Evolutionary conservation across 2,797 vertebrate species (phyloP).

Genomic region (Pseudochirops cupreus): DNA sequence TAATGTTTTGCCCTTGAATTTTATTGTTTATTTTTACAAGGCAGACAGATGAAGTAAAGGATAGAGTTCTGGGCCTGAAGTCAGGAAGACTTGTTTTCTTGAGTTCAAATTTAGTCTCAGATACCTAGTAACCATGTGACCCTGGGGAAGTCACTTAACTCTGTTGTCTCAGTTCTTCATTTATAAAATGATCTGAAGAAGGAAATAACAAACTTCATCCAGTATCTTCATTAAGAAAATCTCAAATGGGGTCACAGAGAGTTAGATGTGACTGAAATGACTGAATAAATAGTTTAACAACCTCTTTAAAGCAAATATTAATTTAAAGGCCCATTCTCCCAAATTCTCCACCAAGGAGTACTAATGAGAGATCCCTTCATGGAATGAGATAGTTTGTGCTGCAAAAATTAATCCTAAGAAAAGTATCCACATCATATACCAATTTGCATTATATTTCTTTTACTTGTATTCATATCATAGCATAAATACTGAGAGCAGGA

Average conservation of each 20-base stretch:
- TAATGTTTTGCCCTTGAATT: constrained; percentile 11
- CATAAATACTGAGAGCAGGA: not conserved
- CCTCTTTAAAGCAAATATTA: constrained; percentile 7
- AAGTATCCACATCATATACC: not conserved
- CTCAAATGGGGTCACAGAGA: not conserved
- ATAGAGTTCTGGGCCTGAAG: not conserved
- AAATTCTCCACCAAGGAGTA: not conserved
- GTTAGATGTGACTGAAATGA: not conserved
- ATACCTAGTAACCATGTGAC: not conserved
- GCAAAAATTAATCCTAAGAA: not conserved
- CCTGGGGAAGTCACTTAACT: not conserved
- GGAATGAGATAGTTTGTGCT: not conserved
- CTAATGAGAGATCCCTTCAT: not conserved
- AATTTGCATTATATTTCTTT: not conserved
- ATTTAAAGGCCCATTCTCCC: not conserved
- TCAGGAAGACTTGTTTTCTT: not conserved
- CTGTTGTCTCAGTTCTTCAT: not conserved
- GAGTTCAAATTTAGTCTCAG: not conserved
- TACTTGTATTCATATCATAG: not conserved
- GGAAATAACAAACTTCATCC: not conserved
- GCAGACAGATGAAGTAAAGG: not conserved
- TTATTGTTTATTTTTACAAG: not conserved
- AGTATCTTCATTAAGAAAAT: not conserved
- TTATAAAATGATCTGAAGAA: not conserved
- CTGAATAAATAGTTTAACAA: not conserved